These are phyloP conservation scores for Pelecanus crispus DNA, from an alignment of 2,113 vertebrate species.

Conservation along the genomic window DNA sequence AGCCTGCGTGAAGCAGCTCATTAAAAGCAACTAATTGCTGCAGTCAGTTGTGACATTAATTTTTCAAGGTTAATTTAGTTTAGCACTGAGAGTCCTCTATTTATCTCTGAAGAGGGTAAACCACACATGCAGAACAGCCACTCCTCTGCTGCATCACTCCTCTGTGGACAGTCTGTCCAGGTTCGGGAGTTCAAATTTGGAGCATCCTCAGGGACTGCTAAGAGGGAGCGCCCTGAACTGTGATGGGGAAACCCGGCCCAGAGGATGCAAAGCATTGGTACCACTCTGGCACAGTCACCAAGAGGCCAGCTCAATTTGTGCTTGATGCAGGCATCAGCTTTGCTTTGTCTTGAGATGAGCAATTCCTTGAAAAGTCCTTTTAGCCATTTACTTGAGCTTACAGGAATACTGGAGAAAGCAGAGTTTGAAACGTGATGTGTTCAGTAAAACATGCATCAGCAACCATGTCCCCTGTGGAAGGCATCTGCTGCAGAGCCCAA, in stretches of 20 bases:
- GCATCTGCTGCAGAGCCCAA: not conserved
- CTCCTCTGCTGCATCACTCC: not conserved
- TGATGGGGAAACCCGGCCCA: not conserved
- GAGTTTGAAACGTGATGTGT: rapidly evolving
- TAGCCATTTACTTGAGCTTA: not conserved
- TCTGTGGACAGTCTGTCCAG: not conserved
- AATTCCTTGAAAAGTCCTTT: not conserved
- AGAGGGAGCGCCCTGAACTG: not conserved
- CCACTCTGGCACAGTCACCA: not conserved
- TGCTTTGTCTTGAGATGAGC: not conserved
- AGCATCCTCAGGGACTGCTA: not conserved
- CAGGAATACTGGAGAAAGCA: not conserved
- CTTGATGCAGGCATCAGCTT: not conserved
- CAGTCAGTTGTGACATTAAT: slow-evolving; percentile 33
- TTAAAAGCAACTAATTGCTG: slow-evolving; percentile 55
- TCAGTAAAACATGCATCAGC: not conserved
- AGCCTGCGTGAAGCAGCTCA: slow-evolving; percentile 17
- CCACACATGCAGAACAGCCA: rapidly evolving
- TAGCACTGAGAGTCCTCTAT: not conserved
- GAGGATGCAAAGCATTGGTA: rapidly evolving
- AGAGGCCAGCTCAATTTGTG: not conserved
- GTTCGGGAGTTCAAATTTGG: rapidly evolving
- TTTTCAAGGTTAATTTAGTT: slow-evolving; percentile 58
- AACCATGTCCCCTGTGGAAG: rapidly evolving
- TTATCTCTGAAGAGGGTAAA: not conserved